Percentiles rank a stretch among this genome's conserved stretches.
Evolutionary conservation across 1,140 invertebrate genomes (phyloP).

Genomic region (Caenorhabditis elegans): DNA sequence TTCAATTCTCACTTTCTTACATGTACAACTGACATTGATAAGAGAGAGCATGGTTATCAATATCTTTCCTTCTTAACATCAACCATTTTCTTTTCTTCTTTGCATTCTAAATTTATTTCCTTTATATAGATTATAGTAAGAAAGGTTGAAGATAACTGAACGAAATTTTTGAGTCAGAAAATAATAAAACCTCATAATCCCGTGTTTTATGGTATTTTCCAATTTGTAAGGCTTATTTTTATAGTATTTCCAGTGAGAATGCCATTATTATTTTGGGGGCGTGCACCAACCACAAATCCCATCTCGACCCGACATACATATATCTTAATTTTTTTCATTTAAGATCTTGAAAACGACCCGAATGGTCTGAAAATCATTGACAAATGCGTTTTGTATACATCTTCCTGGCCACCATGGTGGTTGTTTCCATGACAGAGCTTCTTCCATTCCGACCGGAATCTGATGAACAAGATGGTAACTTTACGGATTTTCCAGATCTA

Average conservation of each 20-base stretch:
- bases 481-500: neutral
- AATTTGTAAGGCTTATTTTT: neutral
- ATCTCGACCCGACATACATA: no score
- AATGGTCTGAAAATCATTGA: no score
- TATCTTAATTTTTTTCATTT: no score
- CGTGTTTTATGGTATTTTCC: no score
- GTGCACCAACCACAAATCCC: no score
- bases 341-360: no score
- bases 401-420: neutral
- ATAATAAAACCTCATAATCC: no score
- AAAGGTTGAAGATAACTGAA: no score
- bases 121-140: no score
- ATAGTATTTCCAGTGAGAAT: neutral
- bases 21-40: neutral
- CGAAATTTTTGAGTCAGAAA: no score
- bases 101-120: neutral
- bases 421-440: neutral
- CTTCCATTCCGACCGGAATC: neutral
- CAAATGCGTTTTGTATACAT: neutral
- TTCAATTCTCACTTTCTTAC: neutral
- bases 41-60: constrained; percentile 9
- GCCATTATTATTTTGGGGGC: constrained; percentile 9
- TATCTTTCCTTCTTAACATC: neutral
- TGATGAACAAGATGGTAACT: neutral
- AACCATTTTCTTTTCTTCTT: neutral